Evolutionary conservation across 2,888 invertebrate species (phyloP), one percentile per base, ranked within the genome.

Genomic region (Parnassius apollo): DNA sequence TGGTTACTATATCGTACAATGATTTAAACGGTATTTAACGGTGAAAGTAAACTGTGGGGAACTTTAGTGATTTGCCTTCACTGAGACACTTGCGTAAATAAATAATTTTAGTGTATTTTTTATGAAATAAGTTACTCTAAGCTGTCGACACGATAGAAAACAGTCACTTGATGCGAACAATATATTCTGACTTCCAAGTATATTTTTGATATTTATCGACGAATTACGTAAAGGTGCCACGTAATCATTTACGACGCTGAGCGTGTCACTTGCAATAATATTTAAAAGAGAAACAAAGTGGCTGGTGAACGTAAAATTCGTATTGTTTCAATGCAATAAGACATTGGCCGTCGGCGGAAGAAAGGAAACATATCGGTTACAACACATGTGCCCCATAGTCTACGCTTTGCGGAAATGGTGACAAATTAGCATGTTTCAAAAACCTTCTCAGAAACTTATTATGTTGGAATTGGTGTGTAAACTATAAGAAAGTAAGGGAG

Each of bases 391-490:
- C 50, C 8, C 50, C 59, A 59, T 44, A 13, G 50, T 50, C 25
- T 25, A 4, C 25, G 42, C 13, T 11, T 44, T 62, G 9, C 62
- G 55, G 59, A 63, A 55, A 62, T 50, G 50, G 54, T 54, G 55
- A 63, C 62, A 63, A 63, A 63, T 50, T 54, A 25, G n/a, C 18
- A 18, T 54, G 18, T 18, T 12, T 35, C 53, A 55, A 46, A 51
- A 42, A 55, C 59, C 59, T 59, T 59, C 62, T 50, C 13, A 51
- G 62, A 63, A 63, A 54, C 22, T 4, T 44, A 62, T 54, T 58
- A 48, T 58, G 48, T 54, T 35, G 48, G 42, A 50, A 42, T 50
- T 9, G 9, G 35, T 35, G 35, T 35, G 35, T 7, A 35, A 35
- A 7, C 35, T 35, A 35, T 35, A 35, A 35, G 4, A 35, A 35